A percentile compares a stretch with the other conserved stretches of the same genome.
phyloP scores from a whole-genome alignment of 30 jellyfish, hydroid and myxozoan genomes.

The Haliclystus octoradiatus region DNA sequence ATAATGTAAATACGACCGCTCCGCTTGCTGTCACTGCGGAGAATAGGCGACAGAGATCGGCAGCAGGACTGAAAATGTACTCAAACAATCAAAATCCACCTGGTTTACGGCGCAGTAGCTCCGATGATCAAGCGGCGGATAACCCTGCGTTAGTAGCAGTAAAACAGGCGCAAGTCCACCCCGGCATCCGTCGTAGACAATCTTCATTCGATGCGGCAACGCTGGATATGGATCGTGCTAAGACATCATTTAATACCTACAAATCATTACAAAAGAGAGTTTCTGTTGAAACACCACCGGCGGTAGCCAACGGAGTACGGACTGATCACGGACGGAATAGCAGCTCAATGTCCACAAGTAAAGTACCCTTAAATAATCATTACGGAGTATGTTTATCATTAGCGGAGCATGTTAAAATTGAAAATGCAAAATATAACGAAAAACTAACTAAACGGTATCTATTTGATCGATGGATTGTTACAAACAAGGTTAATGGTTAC shows the following conservation, averaged over 20 bases:
- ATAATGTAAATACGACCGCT: not conserved
- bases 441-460: conserved; percentile 37
- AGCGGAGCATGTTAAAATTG: conserved; percentile 30
- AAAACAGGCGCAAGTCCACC: not conserved
- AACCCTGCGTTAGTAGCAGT: not conserved
- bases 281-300: not conserved
- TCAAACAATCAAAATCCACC: too few species aligned
- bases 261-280: not conserved
- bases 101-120: too few species aligned
- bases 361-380: too few species aligned
- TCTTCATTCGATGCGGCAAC: not conserved
- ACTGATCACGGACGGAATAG: not conserved
- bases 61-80: not conserved
- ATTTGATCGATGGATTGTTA: conserved; percentile 45
- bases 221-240: not conserved
- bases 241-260: not conserved
- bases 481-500: conserved; percentile 15
- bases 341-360: not conserved
- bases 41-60: not conserved
- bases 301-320: not conserved
- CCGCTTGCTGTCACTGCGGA: not conserved
- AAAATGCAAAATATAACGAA: conserved; percentile 45
- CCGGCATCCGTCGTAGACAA: not conserved
- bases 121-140: not conserved
- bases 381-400: too few species aligned